Evolutionary conservation across 2,888 invertebrate genomes (phyloP).

Genomic region (Diloba caeruleocephala): DNA sequence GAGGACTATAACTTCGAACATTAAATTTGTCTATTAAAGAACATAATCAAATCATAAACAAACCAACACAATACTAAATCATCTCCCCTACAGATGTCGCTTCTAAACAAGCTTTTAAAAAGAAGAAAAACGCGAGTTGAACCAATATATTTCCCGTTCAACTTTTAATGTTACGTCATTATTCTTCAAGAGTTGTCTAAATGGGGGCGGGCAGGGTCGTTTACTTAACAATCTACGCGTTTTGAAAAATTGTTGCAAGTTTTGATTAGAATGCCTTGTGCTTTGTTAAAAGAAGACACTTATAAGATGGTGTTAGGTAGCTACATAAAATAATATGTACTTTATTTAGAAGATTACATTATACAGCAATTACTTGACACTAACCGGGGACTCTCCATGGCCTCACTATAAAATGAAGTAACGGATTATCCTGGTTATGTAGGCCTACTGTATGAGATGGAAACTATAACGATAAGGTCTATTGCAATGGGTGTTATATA

Average conservation of each 20-base stretch:
- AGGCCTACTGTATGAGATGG: no score
- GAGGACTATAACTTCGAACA: no score
- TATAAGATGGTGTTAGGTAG: background rate
- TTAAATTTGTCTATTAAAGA: no score
- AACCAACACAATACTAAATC: slow-evolving; percentile 15
- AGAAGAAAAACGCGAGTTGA: slow-evolving; percentile 6
- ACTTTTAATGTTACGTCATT: slow-evolving; percentile 48
- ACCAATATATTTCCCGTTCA: slow-evolving; percentile 35
- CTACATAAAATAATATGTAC: no score
- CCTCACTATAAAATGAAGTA: no score
- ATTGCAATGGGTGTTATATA: no score
- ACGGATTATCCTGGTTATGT: no score
- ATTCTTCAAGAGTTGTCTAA: slow-evolving; percentile 39
- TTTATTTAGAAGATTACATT: no score
- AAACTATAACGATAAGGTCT: no score
- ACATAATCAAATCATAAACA: background rate
- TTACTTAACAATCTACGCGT: slow-evolving; percentile 36
- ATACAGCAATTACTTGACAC: no score
- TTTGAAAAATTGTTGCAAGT: slow-evolving; percentile 40
- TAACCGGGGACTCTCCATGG: no score
- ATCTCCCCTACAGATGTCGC: slow-evolving; percentile 27
- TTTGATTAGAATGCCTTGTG: slow-evolving; percentile 20
- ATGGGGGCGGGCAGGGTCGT: slow-evolving; percentile 20
- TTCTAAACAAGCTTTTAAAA: slow-evolving; percentile 35
- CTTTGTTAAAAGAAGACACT: background rate